phyloP scores from a whole-genome alignment of 1,140 invertebrate species.

The Cotesia glomerata region DNA sequence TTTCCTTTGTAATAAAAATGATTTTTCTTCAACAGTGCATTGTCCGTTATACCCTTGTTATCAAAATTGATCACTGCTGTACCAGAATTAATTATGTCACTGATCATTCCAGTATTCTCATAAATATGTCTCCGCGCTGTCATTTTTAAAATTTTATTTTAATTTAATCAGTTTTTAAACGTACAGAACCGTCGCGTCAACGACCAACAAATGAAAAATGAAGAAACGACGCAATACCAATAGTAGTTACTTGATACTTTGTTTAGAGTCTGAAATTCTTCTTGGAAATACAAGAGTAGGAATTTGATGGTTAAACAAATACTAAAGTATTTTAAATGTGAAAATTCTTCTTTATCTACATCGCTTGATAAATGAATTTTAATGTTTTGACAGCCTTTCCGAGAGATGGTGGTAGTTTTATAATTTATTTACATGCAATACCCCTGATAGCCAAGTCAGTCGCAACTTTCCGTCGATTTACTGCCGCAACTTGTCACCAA shows the following conservation, averaged over 20 bases:
- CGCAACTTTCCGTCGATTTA: too few relatives aligned
- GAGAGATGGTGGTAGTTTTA: too few relatives aligned
- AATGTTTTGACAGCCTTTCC: too few relatives aligned
- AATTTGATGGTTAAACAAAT: too few relatives aligned
- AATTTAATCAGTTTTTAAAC: too few relatives aligned
- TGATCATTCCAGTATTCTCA: conserved; percentile 22
- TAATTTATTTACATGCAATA: too few relatives aligned
- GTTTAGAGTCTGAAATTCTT: neutral
- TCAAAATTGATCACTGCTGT: conserved; percentile 28
- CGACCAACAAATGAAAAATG: neutral
- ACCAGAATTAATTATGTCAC: conserved; percentile 6
- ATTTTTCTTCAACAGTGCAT: conserved; percentile 31
- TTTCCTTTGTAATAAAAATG: conserved; percentile 36
- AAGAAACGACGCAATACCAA: neutral
- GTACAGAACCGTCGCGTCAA: neutral
- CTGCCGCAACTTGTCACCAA: too few relatives aligned
- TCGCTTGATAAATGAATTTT: too few relatives aligned
- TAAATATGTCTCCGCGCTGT: neutral
- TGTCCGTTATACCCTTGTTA: conserved; percentile 14
- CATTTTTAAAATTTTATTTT: neutral
- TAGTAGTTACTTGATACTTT: neutral
- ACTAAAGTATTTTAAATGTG: too few relatives aligned
- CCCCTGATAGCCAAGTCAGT: too few relatives aligned
- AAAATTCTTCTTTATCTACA: too few relatives aligned
- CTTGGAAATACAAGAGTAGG: too few relatives aligned